Evolutionary conservation across 2,888 invertebrate genomes (phyloP), one percentile per base, ranked within the genome.

Genomic region (Plutella xylostella): DNA sequence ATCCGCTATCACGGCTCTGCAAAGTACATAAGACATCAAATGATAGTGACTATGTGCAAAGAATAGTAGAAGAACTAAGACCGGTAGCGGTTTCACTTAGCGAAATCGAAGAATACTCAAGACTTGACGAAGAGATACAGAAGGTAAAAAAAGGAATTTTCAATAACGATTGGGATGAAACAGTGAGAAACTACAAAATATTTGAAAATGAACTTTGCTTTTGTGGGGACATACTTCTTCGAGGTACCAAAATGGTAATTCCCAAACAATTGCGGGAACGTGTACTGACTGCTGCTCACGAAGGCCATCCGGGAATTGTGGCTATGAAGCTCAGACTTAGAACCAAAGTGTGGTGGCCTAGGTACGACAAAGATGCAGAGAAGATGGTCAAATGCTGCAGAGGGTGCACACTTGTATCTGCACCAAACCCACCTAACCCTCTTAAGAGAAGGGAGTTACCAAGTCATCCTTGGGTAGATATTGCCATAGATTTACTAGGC

Each of bases 161-260:
- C 17, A 40, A 35, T 30, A 44, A 51, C 12, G 25, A 44, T 4
- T 50, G 48, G 51, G 35, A 49, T 14, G 48, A 50, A 3, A 34
- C 31, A 14, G 45, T 50, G 17, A 50, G 47, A 5, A 4, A 3
- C 5, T 39, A 39, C 21, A 39, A 22, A 39, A 4, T 39, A 7
- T 39, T 39, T 39, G 21, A 7, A 39, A 39, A 39, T 21, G 39
- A 39, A 21, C 21, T 39, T 21, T 39, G 39, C 21, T 39, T 39
- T 14, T 22, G n/a, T 14, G 39, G 22, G 7, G 39, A 22, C 14
- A 21, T 39, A 21, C 22, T 39, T 2, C 19, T 35, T 7, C 5
- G 25, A 25, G 25, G 25, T 7, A 25, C 5, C 9, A 25, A 9
- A 25, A 25, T 25, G 5, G 25, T 25, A 7, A 9, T 25, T 7